Evolutionary conservation across 2,797 vertebrate species (phyloP).

Genomic region (Gorsachius magnificus): DNA sequence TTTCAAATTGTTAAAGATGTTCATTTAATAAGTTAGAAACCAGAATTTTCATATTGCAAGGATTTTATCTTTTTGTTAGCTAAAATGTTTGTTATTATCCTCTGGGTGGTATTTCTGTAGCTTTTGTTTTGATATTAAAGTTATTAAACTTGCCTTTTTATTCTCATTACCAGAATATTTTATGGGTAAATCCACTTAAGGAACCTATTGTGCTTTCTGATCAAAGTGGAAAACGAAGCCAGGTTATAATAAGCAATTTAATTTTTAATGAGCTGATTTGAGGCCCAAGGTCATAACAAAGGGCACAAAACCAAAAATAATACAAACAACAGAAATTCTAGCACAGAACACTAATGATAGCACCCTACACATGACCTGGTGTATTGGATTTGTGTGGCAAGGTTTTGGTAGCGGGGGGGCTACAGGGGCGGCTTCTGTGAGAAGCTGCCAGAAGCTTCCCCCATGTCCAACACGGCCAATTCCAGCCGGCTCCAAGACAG

Average conservation of each 20-base stretch:
- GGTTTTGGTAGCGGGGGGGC: too few species aligned
- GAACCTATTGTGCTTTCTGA: constrained; percentile 79
- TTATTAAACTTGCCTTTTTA: constrained; percentile 76
- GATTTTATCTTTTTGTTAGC: constrained; percentile 67
- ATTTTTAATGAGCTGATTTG: constrained; percentile 86
- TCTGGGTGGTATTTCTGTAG: constrained; percentile 59
- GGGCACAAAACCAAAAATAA: constrained; percentile 60
- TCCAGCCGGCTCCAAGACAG: too few species aligned
- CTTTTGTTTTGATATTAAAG: constrained; percentile 68
- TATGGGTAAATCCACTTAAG: constrained; percentile 77
- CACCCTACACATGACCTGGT: constrained; percentile 18
- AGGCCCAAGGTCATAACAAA: constrained; percentile 75
- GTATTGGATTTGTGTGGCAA: too few species aligned
- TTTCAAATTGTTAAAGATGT: constrained; percentile 41
- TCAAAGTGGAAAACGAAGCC: constrained; percentile 77
- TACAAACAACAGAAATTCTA: constrained; percentile 67
- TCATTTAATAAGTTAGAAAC: constrained; percentile 54
- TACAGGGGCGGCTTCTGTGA: too few species aligned
- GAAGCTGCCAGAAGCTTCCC: too few species aligned
- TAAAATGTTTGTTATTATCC: constrained; percentile 62
- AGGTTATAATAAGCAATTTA: constrained; percentile 84
- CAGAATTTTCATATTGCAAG: constrained; percentile 67
- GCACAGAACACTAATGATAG: constrained; percentile 65
- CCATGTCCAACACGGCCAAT: too few species aligned
- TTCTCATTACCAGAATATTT: constrained; percentile 79